These are phyloP conservation scores for Drosophila fungiperda DNA, from an alignment of 2,888 invertebrate species.

Conservation along the genomic window DNA sequence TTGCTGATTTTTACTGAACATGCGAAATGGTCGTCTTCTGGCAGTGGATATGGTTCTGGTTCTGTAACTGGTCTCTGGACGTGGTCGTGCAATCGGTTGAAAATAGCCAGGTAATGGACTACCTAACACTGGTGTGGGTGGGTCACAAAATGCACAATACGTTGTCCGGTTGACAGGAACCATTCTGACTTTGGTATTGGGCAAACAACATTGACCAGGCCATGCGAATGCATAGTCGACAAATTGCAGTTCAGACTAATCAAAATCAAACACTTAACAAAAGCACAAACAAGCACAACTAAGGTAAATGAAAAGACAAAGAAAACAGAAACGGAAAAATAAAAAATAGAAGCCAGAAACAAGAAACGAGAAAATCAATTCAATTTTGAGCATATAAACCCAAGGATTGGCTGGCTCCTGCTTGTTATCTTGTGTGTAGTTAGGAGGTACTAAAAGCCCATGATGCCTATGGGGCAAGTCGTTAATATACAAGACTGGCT, in stretches of 20 bases:
- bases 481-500: conserved; percentile 41
- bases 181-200: conserved; percentile 28
- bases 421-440: conserved; percentile 21
- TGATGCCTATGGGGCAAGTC: conserved; percentile 48
- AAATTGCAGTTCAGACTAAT: conserved; percentile 34
- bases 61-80: conserved; percentile 7
- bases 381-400: conserved; percentile 43
- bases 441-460: conserved; percentile 43
- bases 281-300: conserved; percentile 21
- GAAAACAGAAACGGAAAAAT: not conserved
- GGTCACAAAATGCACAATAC: conserved; percentile 30
- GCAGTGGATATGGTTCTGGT: not conserved
- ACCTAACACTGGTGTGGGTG: conserved; percentile 10
- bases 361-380: conserved; percentile 27
- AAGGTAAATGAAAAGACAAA: conserved; percentile 6
- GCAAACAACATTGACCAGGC: conserved; percentile 18
- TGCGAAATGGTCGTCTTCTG: conserved; percentile 7
- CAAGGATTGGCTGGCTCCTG: conserved; percentile 14
- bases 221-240: conserved; percentile 28
- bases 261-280: conserved; percentile 22
- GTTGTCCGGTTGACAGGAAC: conserved; percentile 18
- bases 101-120: conserved; percentile 42
- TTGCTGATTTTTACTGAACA: conserved; percentile 9
- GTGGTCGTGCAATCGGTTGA: conserved; percentile 49
- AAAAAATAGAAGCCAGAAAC: conserved; percentile 15